A percentile compares a stretch with the other conserved stretches of the same genome.
Conservation (phyloP, 2,797 vertebrate species). For the Danio jaintianensis region DNA sequence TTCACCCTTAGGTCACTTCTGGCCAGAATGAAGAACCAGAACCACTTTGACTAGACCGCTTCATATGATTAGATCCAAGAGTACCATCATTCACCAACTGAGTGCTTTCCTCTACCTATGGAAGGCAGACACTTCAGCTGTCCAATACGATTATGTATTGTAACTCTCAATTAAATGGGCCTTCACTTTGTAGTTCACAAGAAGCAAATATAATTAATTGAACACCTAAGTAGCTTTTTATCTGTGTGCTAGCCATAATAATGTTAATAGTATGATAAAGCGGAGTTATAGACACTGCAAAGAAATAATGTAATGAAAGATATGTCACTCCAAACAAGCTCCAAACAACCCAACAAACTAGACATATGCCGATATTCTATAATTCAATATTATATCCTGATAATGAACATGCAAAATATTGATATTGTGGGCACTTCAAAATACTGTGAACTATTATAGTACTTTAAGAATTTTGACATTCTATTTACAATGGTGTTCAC, state of each 20-base stretch:
- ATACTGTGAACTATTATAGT: too few relatives aligned
- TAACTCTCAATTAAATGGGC: constrained; percentile 44
- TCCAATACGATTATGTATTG: constrained; percentile 45
- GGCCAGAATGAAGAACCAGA: constrained; percentile 21
- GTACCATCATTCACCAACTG: constrained; percentile 52
- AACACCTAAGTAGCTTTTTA: constrained; percentile 12
- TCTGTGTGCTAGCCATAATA: neutral
- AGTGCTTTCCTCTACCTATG: constrained; percentile 56
- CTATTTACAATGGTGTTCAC: too few relatives aligned
- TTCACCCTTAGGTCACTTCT: constrained; percentile 20
- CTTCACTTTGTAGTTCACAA: constrained; percentile 21
- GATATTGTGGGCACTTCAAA: too few relatives aligned
- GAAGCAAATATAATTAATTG: constrained; percentile 25
- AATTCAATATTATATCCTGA: too few relatives aligned
- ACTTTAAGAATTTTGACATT: too few relatives aligned
- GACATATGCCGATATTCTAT: too few relatives aligned
- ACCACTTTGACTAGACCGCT: constrained; percentile 31
- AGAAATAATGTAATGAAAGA: neutral
- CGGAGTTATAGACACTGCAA: constrained; percentile 1
- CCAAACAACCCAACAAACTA: too few relatives aligned
- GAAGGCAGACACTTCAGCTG: constrained; percentile 46
- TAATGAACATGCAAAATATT: too few relatives aligned
- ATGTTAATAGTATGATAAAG: neutral
- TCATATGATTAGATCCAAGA: constrained; percentile 50
- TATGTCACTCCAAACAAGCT: neutral